phyloP scores from a whole-genome alignment of 2,113 vertebrate genomes.

The Neolamprologus sp. region DNA sequence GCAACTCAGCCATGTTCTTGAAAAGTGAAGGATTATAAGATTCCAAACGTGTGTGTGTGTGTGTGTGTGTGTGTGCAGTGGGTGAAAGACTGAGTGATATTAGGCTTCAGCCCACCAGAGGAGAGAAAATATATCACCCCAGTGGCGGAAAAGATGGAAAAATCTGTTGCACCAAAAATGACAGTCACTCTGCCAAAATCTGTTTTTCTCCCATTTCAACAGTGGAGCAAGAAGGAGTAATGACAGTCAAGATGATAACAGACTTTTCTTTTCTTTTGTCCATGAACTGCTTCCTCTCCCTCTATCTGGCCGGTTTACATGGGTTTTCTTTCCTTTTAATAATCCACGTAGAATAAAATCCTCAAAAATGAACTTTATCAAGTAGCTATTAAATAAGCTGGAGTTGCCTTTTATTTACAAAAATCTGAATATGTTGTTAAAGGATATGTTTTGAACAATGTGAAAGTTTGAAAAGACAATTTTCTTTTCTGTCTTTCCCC shows the following conservation, averaged over 20 bases:
- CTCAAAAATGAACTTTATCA: not conserved
- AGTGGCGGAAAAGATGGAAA: constrained; percentile 36
- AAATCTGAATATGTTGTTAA: not conserved
- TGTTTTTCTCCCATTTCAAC: not conserved
- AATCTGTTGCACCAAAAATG: constrained; percentile 10
- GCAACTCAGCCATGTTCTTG: not conserved
- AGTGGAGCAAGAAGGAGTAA: not conserved
- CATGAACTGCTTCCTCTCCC: not conserved
- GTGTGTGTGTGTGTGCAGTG: not conserved
- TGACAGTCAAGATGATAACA: not conserved
- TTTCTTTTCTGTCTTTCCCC: not conserved
- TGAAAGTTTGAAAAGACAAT: not conserved
- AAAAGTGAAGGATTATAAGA: not conserved
- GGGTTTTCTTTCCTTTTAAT: not conserved
- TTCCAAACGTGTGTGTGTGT: not conserved
- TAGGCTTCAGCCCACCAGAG: not conserved
- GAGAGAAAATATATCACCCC: not conserved
- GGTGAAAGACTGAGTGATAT: not conserved
- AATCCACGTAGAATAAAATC: not conserved
- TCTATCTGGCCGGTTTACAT: not conserved
- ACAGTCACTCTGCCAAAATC: not conserved
- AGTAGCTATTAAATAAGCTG: not conserved
- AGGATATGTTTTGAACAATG: not conserved
- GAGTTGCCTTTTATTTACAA: not conserved
- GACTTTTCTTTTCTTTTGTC: not conserved